Evolutionary conservation across 2,797 vertebrate genomes (phyloP).

Genomic region (Uromys caudimaculatus): DNA sequence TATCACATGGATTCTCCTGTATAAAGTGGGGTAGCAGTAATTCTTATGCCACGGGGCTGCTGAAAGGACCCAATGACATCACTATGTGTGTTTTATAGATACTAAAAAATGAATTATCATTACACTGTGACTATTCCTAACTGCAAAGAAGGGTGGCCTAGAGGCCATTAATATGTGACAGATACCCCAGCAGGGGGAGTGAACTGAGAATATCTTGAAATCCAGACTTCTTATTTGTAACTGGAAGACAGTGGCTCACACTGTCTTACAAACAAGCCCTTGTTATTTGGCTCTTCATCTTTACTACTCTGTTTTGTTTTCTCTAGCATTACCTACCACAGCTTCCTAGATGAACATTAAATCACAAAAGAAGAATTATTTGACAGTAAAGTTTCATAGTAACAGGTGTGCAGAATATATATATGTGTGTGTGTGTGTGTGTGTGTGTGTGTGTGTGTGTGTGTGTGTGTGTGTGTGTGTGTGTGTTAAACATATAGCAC

Average conservation of each 20-base stretch:
- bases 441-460: too few species aligned
- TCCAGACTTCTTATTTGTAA: neutral
- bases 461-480: too few species aligned
- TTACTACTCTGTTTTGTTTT: neutral
- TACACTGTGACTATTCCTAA: neutral
- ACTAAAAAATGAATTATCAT: neutral
- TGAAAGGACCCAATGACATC: neutral
- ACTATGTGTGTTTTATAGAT: neutral
- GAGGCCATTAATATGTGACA: neutral
- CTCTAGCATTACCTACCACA: neutral
- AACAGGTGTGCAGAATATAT: accelerated
- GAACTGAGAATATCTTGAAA: neutral
- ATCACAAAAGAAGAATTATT: neutral
- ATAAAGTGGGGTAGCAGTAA: neutral
- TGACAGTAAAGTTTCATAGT: neutral
- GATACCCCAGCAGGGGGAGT: neutral
- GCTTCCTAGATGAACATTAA: neutral
- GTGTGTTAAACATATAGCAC: neutral
- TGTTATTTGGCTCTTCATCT: neutral
- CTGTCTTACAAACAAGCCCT: neutral
- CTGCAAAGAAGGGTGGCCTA: neutral
- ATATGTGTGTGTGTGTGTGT: too few species aligned
- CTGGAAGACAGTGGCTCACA: neutral
- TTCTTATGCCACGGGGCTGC: neutral
- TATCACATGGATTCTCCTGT: neutral